These are phyloP conservation scores for Channa argus DNA, from an alignment of 2,113 vertebrate species.

Conservation along the genomic window DNA sequence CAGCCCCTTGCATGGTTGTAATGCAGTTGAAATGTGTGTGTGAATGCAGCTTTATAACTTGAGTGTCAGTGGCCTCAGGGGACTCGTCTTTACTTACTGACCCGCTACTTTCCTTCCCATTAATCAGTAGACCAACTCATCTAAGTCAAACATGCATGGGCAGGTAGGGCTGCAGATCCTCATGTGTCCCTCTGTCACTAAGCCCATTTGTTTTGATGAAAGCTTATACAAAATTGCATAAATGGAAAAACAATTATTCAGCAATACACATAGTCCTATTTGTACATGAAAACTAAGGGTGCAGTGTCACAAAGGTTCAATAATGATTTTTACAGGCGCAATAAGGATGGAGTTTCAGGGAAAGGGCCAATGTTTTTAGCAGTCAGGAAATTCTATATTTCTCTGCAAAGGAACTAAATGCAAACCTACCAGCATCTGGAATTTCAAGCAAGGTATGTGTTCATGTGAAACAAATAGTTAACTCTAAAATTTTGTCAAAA, in stretches of 20 bases:
- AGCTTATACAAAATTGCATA: conserved; percentile 20
- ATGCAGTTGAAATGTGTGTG: too few relatives aligned
- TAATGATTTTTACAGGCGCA: conserved; percentile 59
- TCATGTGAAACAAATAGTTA: conserved; percentile 23
- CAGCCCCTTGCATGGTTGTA: too few relatives aligned
- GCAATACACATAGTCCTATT: conserved; percentile 34
- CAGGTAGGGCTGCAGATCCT: conserved; percentile 40
- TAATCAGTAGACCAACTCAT: conserved; percentile 56
- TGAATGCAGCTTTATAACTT: conserved; percentile 25
- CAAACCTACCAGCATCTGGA: conserved; percentile 37
- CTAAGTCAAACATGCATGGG: conserved; percentile 51
- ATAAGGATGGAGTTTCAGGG: conserved; percentile 19
- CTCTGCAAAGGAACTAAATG: conserved; percentile 31
- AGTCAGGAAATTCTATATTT: conserved; percentile 46
- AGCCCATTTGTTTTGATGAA: conserved; percentile 35
- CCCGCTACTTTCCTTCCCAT: conserved; percentile 55
- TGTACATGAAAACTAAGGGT: conserved; percentile 3
- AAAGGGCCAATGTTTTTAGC: conserved; percentile 47
- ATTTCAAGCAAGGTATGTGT: conserved; percentile 38
- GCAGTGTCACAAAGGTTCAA: conserved; percentile 33
- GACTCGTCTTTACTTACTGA: conserved; percentile 56
- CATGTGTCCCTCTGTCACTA: conserved; percentile 34
- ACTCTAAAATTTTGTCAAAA: not conserved
- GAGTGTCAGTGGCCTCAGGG: conserved; percentile 55
- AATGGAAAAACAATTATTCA: conserved; percentile 38